Percentiles rank a stretch among this genome's conserved stretches.
These are phyloP conservation scores for Epinotia ramella DNA, from an alignment of 2,888 invertebrate species.

Conservation along the genomic window DNA sequence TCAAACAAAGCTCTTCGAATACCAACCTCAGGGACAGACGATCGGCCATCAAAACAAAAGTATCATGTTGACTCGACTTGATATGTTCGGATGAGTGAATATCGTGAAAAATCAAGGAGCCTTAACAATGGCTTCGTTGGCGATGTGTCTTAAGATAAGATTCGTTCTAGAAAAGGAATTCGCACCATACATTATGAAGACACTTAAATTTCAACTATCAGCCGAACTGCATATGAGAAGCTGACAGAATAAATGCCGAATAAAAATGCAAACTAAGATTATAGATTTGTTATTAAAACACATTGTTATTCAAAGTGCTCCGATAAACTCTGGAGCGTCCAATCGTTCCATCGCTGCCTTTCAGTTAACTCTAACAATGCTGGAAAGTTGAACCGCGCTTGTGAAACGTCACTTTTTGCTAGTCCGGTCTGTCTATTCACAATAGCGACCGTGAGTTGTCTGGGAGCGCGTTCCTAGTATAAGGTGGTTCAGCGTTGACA, in stretches of 20 bases:
- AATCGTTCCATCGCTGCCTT: conserved; percentile 12
- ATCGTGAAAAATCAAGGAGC: too few relatives aligned
- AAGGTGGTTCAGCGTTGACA: too few relatives aligned
- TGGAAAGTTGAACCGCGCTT: conserved; percentile 21
- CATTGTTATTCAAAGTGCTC: neutral
- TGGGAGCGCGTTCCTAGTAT: too few relatives aligned
- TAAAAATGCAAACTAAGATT: too few relatives aligned
- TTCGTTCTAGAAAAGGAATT: too few relatives aligned
- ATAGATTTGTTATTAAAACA: neutral
- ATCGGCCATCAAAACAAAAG: neutral
- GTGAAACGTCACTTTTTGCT: conserved; percentile 29
- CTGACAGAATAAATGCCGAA: too few relatives aligned
- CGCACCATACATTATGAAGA: too few relatives aligned
- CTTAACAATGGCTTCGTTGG: too few relatives aligned
- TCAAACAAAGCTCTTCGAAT: neutral
- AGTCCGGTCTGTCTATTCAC: neutral
- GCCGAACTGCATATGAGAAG: too few relatives aligned
- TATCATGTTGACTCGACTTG: neutral
- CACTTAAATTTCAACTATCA: too few relatives aligned
- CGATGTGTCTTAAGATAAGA: too few relatives aligned
- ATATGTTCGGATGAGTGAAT: neutral
- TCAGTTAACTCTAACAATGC: conserved; percentile 16
- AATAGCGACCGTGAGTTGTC: too few relatives aligned
- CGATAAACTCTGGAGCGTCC: conserved; percentile 15
- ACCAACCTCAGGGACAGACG: neutral